phyloP scores from a whole-genome alignment of 1,140 invertebrate species.

The Pollicipes pollicipes region DNA sequence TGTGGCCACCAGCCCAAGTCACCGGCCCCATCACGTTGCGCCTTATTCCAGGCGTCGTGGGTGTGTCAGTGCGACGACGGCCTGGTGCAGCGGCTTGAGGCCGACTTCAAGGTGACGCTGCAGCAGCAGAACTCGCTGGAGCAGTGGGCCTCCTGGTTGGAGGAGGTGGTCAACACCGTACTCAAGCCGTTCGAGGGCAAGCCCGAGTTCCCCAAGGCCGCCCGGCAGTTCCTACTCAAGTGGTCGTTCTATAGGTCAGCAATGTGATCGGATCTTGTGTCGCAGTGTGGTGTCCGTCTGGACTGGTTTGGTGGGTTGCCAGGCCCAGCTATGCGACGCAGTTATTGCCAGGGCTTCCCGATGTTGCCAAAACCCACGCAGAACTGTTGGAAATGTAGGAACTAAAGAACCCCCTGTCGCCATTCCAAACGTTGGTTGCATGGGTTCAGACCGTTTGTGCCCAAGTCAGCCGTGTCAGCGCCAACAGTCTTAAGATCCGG shows the following conservation, averaged over 20 bases:
- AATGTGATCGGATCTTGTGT: neutral
- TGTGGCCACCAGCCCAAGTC: too few relatives aligned
- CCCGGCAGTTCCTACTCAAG: slow-evolving; percentile 85
- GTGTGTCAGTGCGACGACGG: slow-evolving; percentile 84
- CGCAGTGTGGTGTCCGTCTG: neutral
- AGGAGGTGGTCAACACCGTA: slow-evolving; percentile 67
- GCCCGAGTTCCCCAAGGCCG: slow-evolving; percentile 70
- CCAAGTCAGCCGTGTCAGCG: too few relatives aligned
- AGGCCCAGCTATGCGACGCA: too few relatives aligned
- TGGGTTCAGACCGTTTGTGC: too few relatives aligned
- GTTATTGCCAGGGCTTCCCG: too few relatives aligned
- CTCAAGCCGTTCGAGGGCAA: slow-evolving; percentile 72
- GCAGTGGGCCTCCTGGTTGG: slow-evolving; percentile 94
- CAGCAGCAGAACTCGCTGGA: slow-evolving; percentile 85
- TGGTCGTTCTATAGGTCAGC: slow-evolving; percentile 93
- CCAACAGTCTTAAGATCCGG: too few relatives aligned
- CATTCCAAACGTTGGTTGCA: too few relatives aligned
- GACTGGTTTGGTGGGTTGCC: too few relatives aligned
- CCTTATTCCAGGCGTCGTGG: slow-evolving; percentile 87
- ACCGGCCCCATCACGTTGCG: too few relatives aligned
- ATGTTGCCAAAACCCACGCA: too few relatives aligned
- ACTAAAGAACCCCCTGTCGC: too few relatives aligned
- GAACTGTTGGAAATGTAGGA: too few relatives aligned
- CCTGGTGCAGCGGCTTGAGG: slow-evolving; percentile 68
- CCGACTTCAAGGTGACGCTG: slow-evolving; percentile 83